Evolutionary conservation across 2,888 invertebrate species (phyloP).

Genomic region (Heteropelma amictum): DNA sequence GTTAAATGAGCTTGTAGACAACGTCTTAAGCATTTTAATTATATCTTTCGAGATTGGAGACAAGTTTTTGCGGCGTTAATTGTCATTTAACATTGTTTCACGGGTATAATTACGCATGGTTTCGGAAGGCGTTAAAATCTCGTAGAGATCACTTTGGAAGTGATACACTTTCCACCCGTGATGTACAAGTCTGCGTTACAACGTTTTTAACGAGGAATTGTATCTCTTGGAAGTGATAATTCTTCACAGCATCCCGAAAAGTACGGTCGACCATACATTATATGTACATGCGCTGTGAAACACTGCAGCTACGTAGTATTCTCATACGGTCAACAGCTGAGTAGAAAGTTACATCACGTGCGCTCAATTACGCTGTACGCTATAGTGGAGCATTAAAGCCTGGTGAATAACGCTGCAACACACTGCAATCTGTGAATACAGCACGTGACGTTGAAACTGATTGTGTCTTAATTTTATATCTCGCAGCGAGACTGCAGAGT

Average conservation of each 20-base stretch:
- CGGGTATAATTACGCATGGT: too few species aligned
- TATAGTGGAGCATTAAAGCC: slow-evolving; percentile 12
- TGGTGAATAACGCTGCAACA: slow-evolving; percentile 1
- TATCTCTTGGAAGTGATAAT: slow-evolving; percentile 14
- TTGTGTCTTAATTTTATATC: slow-evolving; percentile 36
- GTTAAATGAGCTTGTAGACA: too few species aligned
- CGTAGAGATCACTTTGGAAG: background rate
- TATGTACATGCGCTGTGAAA: too few species aligned
- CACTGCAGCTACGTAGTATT: slow-evolving; percentile 7
- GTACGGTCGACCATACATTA: background rate
- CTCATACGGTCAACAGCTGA: slow-evolving; percentile 19
- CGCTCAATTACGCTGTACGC: slow-evolving; percentile 18
- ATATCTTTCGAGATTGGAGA: too few species aligned
- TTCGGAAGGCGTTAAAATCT: too few species aligned
- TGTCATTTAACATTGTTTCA: too few species aligned
- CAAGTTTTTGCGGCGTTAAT: too few species aligned
- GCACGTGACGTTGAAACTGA: slow-evolving; percentile 43
- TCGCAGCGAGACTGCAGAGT: background rate
- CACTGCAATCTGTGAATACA: slow-evolving; percentile 20
- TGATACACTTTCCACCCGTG: background rate
- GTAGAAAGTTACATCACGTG: slow-evolving; percentile 47
- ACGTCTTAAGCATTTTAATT: too few species aligned
- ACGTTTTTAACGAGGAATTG: slow-evolving; percentile 12
- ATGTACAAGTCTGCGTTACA: background rate
- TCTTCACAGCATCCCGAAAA: background rate